Evolutionary conservation across 2,113 vertebrate genomes (phyloP).

Genomic region (Pelvicachromis taeniatus): DNA sequence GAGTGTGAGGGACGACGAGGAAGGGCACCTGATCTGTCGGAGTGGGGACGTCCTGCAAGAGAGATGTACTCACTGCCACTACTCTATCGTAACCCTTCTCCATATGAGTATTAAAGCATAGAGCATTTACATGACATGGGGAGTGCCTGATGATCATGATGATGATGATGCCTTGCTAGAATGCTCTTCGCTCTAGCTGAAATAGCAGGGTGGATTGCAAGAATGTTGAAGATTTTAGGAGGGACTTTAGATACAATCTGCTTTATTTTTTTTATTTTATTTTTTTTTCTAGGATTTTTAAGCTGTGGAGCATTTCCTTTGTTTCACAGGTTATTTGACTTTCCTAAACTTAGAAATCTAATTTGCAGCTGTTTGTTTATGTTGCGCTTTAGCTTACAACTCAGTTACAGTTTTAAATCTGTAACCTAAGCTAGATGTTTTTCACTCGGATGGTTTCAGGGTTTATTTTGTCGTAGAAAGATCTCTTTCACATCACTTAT

Average conservation of each 20-base stretch:
- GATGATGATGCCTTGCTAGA: slow-evolving; percentile 61
- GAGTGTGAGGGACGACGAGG: slow-evolving; percentile 99
- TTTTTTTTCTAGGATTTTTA: slow-evolving; percentile 46
- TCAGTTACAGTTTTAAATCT: slow-evolving; percentile 7
- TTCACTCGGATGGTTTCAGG: neutral
- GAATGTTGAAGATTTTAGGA: slow-evolving; percentile 49
- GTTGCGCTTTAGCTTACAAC: slow-evolving; percentile 21
- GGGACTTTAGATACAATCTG: slow-evolving; percentile 54
- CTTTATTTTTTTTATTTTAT: neutral
- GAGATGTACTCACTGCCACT: slow-evolving; percentile 97
- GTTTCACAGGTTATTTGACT: slow-evolving; percentile 63
- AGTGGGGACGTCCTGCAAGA: slow-evolving; percentile 99
- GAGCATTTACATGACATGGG: slow-evolving; percentile 73
- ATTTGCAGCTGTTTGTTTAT: slow-evolving; percentile 44
- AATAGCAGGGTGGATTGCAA: slow-evolving; percentile 68
- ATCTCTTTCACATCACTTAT: neutral
- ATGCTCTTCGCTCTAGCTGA: slow-evolving; percentile 69
- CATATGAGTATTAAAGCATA: slow-evolving; percentile 78
- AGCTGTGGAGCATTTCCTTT: slow-evolving; percentile 58
- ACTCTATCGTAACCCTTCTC: slow-evolving; percentile 97
- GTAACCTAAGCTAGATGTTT: slow-evolving; percentile 18
- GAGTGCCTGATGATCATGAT: slow-evolving; percentile 70
- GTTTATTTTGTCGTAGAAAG: neutral
- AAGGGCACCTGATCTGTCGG: slow-evolving; percentile 99
- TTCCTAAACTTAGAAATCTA: slow-evolving; percentile 41